Base-by-base conservation (phyloP, 92 coral and sea anemone genomes). In the Actinostola sp. region DNA sequence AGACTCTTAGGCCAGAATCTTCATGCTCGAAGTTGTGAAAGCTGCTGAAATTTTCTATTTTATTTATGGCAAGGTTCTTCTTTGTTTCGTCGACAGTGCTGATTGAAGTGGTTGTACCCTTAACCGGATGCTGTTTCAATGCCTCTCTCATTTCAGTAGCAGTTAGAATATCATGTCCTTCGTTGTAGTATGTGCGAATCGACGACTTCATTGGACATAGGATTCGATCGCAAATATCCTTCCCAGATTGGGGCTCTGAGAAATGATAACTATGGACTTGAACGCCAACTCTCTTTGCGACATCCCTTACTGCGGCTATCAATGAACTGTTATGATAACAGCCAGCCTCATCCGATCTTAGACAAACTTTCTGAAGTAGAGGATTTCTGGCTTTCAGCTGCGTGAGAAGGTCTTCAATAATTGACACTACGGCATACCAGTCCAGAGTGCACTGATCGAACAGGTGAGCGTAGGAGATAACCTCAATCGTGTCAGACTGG, bases 371-470 rank as follows among this genome's bases (percentile, higher is more conserved):
- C 58, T 81, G 70, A 8, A 89, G 79, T 57, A 13, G 0, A 14
- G 88, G 84, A 63, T 89, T 78, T 36, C 56, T 79, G 30, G 23
- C 53, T 78, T 85, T 85, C 61, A 89, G 42, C 25, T 45, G 76
- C 66, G 42, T 73, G 43, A 89, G 76, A 26, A 85, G 88, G 63
- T 89, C 82, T 74, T 89, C 89, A 35, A 86, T 45, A 46, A 86
- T 61, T 74, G 91, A 89, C 14, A 86, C 44, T 59, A 89, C 96
- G 24, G 96, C 77, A 41, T 48, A 81, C 90, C 88, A 89, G 71
- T 85, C 95, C 70, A 81, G 95, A n/a, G 83, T 85, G 26, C 95
- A 89, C 58, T 81, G 88, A 70, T 89, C 88, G 59, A 89, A 73
- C 46, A 89, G 60, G 86, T 85, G 95, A 43, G 85, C 85, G 73